A percentile compares a stretch with the other conserved stretches of the same genome.
Evolutionary conservation across 2,113 vertebrate genomes (phyloP).

Genomic region (Setophaga petechia): DNA sequence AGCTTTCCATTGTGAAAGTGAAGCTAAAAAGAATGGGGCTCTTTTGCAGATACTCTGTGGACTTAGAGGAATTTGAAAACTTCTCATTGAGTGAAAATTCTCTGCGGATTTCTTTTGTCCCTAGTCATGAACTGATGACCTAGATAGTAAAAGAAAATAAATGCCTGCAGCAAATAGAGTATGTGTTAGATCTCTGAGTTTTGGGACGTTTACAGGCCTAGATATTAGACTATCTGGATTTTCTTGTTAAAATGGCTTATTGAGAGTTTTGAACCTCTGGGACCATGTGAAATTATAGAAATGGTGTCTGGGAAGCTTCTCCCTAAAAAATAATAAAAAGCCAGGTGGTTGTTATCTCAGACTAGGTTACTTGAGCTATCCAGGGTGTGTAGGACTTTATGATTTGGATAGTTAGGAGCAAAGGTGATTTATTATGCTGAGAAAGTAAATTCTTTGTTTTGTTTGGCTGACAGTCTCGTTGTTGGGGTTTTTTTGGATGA

Average conservation of each 20-base stretch:
- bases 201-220: slow-evolving; percentile 16
- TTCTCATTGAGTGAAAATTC: slow-evolving; percentile 1
- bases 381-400: slow-evolving; percentile 7
- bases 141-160: slow-evolving; percentile 59
- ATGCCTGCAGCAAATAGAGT: slow-evolving; percentile 31
- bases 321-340: slow-evolving; percentile 17
- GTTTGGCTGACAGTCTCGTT: slow-evolving; percentile 37
- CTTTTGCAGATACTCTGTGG: not conserved
- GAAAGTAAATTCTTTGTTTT: slow-evolving; percentile 57
- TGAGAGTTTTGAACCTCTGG: slow-evolving; percentile 28
- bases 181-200: slow-evolving; percentile 20
- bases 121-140: slow-evolving; percentile 57
- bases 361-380: not conserved
- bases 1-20: not conserved
- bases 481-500: not conserved
- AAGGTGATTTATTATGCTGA: slow-evolving; percentile 61
- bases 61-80: slow-evolving; percentile 23
- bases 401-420: slow-evolving; percentile 22
- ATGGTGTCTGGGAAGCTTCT: slow-evolving; percentile 17
- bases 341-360: slow-evolving; percentile 50
- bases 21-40: not conserved
- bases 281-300: slow-evolving; percentile 39
- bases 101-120: slow-evolving; percentile 25
- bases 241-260: slow-evolving; percentile 44
- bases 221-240: slow-evolving; percentile 13